Percentiles rank a stretch among this genome's conserved stretches.
Conservation (phyloP, 2,888 invertebrate species). For the Drosophila pseudotalamancana region DNA sequence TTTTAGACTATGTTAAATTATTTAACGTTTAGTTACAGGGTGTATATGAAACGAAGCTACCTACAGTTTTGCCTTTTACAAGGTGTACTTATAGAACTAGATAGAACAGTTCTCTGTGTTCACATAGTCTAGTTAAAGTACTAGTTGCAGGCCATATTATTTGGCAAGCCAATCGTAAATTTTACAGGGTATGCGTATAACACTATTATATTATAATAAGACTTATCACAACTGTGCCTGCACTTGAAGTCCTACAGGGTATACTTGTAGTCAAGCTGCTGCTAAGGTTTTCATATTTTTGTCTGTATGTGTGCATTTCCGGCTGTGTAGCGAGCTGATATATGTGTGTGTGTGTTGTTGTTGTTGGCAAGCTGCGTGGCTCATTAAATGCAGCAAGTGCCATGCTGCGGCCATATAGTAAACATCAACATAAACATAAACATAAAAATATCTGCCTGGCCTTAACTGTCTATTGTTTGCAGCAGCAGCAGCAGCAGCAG, state of each 20-base stretch:
- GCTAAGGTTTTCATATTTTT: not conserved
- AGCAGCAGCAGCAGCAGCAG: constrained; percentile 25
- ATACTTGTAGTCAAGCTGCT: not conserved
- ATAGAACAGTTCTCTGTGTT: too few species aligned
- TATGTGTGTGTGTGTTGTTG: constrained; percentile 3
- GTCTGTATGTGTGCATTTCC: constrained; percentile 40
- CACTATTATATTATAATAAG: too few species aligned
- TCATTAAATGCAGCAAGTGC: constrained; percentile 68
- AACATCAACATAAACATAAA: constrained; percentile 56
- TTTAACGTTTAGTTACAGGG: too few species aligned
- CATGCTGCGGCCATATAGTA: constrained; percentile 61
- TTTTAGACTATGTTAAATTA: too few species aligned
- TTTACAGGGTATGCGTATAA: not conserved
- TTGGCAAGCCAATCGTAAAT: too few species aligned
- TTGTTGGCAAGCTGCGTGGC: constrained; percentile 30
- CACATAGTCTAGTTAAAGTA: too few species aligned
- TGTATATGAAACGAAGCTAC: too few species aligned
- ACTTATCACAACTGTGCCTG: too few species aligned
- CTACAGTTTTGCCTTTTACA: too few species aligned
- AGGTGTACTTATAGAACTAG: too few species aligned
- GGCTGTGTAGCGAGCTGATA: constrained; percentile 26
- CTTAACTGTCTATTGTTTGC: constrained; percentile 74
- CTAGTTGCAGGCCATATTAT: too few species aligned
- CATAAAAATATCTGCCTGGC: constrained; percentile 48
- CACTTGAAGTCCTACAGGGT: constrained; percentile 1